Evolutionary conservation across 2,888 invertebrate species (phyloP), one percentile per base, ranked within the genome.

Genomic region (Drosophila nr. perissopoda): DNA sequence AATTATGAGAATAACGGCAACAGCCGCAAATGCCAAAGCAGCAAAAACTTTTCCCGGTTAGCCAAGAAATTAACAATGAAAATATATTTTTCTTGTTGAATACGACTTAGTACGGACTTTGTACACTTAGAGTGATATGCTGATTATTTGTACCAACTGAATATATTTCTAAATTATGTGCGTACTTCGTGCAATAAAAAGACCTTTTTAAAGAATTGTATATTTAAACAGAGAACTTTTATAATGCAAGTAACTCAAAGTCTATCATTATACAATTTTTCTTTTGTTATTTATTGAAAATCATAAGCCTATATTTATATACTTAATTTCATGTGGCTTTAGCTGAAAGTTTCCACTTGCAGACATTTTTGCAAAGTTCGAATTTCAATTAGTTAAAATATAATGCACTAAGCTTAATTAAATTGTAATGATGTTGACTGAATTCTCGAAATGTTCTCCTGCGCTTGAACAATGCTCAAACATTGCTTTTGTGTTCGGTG

Each of bases 1-100:
- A 85, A 85, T 85, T 88, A 88, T 73, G 73, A 82, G 72, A 80
- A 79, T 71, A 69, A 73, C 78, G 74, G 71, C 69, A 67, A 65
- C 73, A 73, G 76, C 73, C 73, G 59, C 76, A 80, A 75, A 70
- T 69, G 74, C 69, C 69, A 74, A 56, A 54, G 40, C 56, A 31
- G 51, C 69, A 48, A 69, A 80, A 78, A 78, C 76, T 78, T 78
- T 78, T 60, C 40, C 63, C 57, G 88, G 79, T 77, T 72, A 83
- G 76, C 68, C 78, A 72, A 80, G 66, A 76, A 85, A 84, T 86
- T 83, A 83, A 84, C 73, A 78, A 73, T 69, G 71, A 54, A 80
- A 80, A 87, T 82, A 82, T 69, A 72, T 83, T 70, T 73, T 69
- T 63, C 65, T 66, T 67, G 63, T 66, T 64, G 72, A 72, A 76